Evolutionary conservation across 2,797 vertebrate genomes (phyloP).

Genomic region (Parambassis ranga): DNA sequence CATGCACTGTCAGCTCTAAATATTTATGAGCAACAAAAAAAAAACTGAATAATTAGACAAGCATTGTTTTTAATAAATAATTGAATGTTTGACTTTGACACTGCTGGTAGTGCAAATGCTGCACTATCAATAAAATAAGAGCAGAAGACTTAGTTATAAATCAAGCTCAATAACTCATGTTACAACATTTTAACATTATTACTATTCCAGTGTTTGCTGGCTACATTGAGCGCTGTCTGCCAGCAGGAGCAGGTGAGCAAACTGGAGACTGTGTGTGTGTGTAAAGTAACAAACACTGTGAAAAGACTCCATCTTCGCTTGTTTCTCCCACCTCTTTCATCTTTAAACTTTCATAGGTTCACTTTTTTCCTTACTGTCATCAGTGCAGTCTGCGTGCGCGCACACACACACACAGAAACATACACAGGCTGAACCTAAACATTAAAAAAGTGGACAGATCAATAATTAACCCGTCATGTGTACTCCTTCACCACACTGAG

Average conservation of each 20-base stretch:
- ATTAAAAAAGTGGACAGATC: too few relatives aligned
- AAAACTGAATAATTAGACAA: background rate
- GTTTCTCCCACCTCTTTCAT: background rate
- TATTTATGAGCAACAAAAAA: background rate
- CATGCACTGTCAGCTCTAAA: background rate
- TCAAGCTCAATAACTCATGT: conserved; percentile 9
- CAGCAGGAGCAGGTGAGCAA: conserved; percentile 37
- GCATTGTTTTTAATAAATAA: background rate
- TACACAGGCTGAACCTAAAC: too few relatives aligned
- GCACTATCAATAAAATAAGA: conserved; percentile 1
- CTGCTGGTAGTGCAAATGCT: background rate
- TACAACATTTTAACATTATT: conserved; percentile 16
- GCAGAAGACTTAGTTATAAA: conserved; percentile 1
- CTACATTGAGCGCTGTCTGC: conserved; percentile 12
- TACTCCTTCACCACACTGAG: too few relatives aligned
- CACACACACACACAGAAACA: background rate
- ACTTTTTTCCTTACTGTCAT: background rate
- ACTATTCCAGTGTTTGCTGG: conserved; percentile 20
- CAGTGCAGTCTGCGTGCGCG: background rate
- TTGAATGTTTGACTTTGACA: too few relatives aligned
- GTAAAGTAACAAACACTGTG: background rate
- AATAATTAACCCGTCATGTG: too few relatives aligned
- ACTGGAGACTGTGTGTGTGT: background rate
- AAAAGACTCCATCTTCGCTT: background rate
- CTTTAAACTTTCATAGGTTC: conserved; percentile 9